Percentiles rank a stretch among this genome's conserved stretches.
These are phyloP conservation scores for Drosophila mojavensis DNA, from an alignment of 1,140 invertebrate genomes.

Conservation along the genomic window DNA sequence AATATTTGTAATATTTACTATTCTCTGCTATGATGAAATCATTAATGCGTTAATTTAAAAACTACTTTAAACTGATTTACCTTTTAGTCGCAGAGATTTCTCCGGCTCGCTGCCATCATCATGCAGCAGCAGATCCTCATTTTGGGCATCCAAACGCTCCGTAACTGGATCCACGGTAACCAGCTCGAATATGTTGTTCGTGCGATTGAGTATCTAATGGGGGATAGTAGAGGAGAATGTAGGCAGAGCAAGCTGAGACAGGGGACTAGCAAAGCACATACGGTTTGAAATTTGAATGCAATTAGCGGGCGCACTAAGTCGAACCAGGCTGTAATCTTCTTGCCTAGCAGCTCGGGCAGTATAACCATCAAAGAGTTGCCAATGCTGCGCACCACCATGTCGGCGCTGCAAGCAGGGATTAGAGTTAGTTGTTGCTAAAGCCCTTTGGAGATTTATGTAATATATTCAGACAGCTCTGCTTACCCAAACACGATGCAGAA, in stretches of 20 bases:
- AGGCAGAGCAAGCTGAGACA: not conserved
- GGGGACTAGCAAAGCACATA: constrained; percentile 83
- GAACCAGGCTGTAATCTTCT: constrained; percentile 96
- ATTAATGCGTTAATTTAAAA: no score
- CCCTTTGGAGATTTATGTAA: not conserved
- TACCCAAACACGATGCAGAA: constrained; percentile 98
- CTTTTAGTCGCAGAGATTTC: constrained; percentile 92
- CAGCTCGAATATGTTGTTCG: constrained; percentile 98
- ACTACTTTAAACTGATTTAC: constrained; percentile 83
- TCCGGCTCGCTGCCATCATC: constrained; percentile 88
- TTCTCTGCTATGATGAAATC: no score
- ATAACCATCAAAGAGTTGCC: constrained; percentile 97
- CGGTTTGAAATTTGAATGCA: constrained; percentile 96
- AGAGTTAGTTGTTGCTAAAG: not conserved
- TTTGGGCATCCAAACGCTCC: constrained; percentile 86
- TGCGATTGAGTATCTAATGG: constrained; percentile 94
- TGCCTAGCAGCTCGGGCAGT: constrained; percentile 92
- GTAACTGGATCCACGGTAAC: constrained; percentile 93
- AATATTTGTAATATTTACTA: no score
- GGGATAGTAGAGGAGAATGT: not conserved
- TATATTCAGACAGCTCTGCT: constrained; percentile 55
- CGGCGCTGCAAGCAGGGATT: constrained; percentile 86
- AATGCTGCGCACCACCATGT: constrained; percentile 95
- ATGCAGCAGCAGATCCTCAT: constrained; percentile 86
- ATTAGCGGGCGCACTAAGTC: constrained; percentile 95